Evolutionary conservation across 2,888 invertebrate species (phyloP).

Genomic region (Ornithoptera alexandrae): DNA sequence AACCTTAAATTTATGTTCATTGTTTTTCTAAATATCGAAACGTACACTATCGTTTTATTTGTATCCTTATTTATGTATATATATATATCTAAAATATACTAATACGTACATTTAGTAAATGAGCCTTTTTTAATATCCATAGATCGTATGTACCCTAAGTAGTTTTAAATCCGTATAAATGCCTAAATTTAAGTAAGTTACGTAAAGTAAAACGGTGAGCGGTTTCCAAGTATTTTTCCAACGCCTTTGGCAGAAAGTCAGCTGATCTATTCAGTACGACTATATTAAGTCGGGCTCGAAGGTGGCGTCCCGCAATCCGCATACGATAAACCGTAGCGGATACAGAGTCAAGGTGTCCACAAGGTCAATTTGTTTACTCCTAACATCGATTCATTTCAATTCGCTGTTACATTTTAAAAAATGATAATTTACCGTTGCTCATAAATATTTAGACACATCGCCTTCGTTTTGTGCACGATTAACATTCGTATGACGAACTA

Average conservation of each 20-base stretch:
- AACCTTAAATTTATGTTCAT: too few species aligned
- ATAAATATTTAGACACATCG: conserved; percentile 33
- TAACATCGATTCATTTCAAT: conserved; percentile 43
- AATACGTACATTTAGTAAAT: too few species aligned
- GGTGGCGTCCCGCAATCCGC: conserved; percentile 38
- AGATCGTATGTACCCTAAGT: neutral
- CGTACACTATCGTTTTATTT: too few species aligned
- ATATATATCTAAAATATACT: too few species aligned
- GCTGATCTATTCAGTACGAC: conserved; percentile 50
- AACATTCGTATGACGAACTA: neutral
- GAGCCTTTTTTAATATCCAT: neutral
- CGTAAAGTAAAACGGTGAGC: conserved; percentile 22
- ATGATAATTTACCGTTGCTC: conserved; percentile 56
- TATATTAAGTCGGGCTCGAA: conserved; percentile 44
- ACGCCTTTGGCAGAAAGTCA: conserved; percentile 30
- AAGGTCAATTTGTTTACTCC: conserved; percentile 70
- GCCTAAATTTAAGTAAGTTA: neutral
- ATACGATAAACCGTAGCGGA: conserved; percentile 39
- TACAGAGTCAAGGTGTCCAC: conserved; percentile 49
- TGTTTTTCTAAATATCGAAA: too few species aligned
- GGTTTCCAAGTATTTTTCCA: conserved; percentile 28
- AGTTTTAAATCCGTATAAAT: neutral
- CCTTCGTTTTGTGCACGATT: conserved; percentile 25
- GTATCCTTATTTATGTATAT: too few species aligned
- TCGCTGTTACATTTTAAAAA: conserved; percentile 55